A percentile compares a stretch with the other conserved stretches of the same genome.
phyloP scores from a whole-genome alignment of 1,140 invertebrate species.

The Planococcus citri region DNA sequence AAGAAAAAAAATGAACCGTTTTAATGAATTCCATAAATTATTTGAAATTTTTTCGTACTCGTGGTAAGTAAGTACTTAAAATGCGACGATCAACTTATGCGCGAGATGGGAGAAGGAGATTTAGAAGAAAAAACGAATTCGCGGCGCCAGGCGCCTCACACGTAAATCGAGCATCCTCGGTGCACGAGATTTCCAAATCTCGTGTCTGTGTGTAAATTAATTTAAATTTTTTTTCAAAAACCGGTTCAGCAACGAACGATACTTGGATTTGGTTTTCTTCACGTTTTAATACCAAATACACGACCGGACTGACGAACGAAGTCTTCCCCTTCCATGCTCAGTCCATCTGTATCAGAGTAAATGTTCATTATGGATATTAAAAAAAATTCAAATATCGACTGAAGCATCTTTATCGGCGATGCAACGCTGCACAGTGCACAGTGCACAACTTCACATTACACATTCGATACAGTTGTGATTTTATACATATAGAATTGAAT shows the following conservation, averaged over 20 bases:
- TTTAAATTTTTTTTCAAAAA: background rate
- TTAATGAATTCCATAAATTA: background rate
- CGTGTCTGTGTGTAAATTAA: background rate
- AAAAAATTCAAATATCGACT: background rate
- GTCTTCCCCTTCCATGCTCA: no score
- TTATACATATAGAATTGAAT: background rate
- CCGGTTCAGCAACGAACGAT: background rate
- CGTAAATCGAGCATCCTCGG: background rate
- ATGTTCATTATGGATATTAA: constrained; percentile 9
- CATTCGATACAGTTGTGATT: background rate
- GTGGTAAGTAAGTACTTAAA: no score
- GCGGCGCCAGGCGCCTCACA: background rate
- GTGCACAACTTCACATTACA: no score
- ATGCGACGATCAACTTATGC: no score
- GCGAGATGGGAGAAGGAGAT: no score
- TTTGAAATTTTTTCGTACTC: background rate
- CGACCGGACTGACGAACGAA: background rate
- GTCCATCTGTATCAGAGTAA: no score
- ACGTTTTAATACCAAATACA: background rate
- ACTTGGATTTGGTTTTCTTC: background rate
- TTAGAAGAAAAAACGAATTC: background rate
- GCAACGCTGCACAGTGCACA: background rate
- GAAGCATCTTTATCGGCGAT: no score
- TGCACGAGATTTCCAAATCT: constrained; percentile 2
- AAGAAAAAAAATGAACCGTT: background rate